phyloP scores from a whole-genome alignment of 2,113 vertebrate species.

The Chionomys nivalis region DNA sequence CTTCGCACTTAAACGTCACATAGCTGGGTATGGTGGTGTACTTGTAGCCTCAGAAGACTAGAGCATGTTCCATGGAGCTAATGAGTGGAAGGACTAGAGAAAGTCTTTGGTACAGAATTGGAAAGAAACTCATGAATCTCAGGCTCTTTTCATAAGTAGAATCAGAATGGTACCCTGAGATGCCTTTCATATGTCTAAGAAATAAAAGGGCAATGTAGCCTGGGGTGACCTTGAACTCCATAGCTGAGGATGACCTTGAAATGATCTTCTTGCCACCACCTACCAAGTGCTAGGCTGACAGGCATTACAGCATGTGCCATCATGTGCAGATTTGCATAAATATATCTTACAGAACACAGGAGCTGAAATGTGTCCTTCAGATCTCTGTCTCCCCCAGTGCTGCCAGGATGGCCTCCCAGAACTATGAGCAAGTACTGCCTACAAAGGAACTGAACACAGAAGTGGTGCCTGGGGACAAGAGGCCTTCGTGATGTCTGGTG shows the following conservation, averaged over 20 bases:
- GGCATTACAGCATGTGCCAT: not conserved
- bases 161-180: not conserved
- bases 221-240: not conserved
- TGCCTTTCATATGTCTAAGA: not conserved
- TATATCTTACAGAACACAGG: not conserved
- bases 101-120: not conserved
- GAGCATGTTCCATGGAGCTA: not conserved
- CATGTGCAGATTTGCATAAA: not conserved
- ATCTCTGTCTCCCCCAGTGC: not conserved
- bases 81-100: not conserved
- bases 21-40: not conserved
- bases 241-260: not conserved
- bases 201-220: not conserved
- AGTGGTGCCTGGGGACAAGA: not conserved
- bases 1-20: not conserved
- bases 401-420: not conserved
- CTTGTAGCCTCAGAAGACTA: not conserved
- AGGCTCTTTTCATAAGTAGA: not conserved
- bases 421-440: not conserved
- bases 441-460: not conserved
- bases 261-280: not conserved
- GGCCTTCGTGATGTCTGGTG: not conserved
- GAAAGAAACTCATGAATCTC: not conserved
- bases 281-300: not conserved
- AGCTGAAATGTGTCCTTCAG: not conserved